A percentile compares a stretch with the other conserved stretches of the same genome.
Conservation (phyloP, 2,888 invertebrate genomes). For the Mimas tiliae region DNA sequence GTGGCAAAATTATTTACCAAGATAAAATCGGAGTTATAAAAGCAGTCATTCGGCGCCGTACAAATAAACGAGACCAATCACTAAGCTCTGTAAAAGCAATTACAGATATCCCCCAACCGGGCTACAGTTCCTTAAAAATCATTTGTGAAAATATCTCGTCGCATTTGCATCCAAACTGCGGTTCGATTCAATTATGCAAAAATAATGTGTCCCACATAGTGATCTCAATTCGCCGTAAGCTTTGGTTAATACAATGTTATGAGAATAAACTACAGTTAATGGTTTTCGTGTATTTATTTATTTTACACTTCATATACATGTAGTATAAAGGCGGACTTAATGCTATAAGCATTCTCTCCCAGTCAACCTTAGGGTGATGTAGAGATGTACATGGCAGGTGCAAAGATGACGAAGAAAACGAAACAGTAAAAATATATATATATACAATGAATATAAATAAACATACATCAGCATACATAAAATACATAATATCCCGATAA, state of each 20-base stretch:
- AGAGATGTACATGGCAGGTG: too few relatives aligned
- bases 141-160: constrained; percentile 51
- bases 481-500: too few relatives aligned
- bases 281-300: too few relatives aligned
- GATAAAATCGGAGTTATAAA: constrained; percentile 17
- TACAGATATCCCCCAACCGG: constrained; percentile 22
- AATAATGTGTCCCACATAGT: constrained; percentile 48
- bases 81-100: constrained; percentile 16
- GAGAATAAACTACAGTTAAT: constrained; percentile 21
- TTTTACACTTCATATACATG: too few relatives aligned
- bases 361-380: too few relatives aligned
- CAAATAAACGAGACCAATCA: constrained; percentile 21
- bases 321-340: too few relatives aligned
- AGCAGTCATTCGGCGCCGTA: constrained; percentile 5
- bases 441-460: too few relatives aligned
- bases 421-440: too few relatives aligned
- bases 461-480: too few relatives aligned
- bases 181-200: constrained; percentile 75
- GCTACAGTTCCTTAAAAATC: constrained; percentile 33
- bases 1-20: not conserved
- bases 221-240: constrained; percentile 66
- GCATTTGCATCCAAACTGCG: constrained; percentile 74
- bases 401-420: too few relatives aligned
- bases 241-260: constrained; percentile 55
- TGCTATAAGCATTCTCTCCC: too few relatives aligned